Base-by-base conservation (phyloP, 2,113 vertebrate genomes). In the Pachypanchax playfairii region DNA sequence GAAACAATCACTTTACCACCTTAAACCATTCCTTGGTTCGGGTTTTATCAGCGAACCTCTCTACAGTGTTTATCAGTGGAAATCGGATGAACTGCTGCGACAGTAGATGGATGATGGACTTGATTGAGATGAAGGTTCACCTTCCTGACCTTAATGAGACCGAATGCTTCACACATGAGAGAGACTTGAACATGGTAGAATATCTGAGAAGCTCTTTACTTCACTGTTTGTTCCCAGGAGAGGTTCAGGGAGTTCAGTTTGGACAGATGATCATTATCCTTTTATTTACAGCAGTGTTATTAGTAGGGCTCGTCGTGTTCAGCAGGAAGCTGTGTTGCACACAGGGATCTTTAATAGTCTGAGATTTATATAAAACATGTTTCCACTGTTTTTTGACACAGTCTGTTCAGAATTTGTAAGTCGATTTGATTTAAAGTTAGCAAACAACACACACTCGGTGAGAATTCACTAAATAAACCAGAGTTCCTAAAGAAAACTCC, bases 61-160 rank as follows among this genome's bases (percentile, higher is more conserved):
- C 24, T 33, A 41, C 35, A 0, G 2, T 95, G 61, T 57, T 77
- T 0, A 14, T 94, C 0, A 87, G 91, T 6, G 92, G 92, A 2
- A 94, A 94, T 73, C 24, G 83, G 42, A 91, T 94, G 52, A 84
- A 89, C 63, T 94, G 93, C n/a, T 93, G 94, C 48, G 80, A 87
- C 0, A 84, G 89, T 53, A 59, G 15, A 20, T 94, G 93, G 93
- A 66, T 93, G 72, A 80, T 59, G 12, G 0, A 7, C 21, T 67
- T 94, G 24, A 78, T 33, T 0, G 77, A 59, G 1, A 65, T 67
- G 0, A 57, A 60, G 0, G 78, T 90, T 43, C 77, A 56, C 1
- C 28, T 95, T 55, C 68, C 28, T 3, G 92, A 94, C 66, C 70
- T 93, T n/a, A 51, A 26, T 0, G 18, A 74, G 17, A 41, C 88